A percentile compares a stretch with the other conserved stretches of the same genome.
Evolutionary conservation across 2,888 invertebrate genomes (phyloP).

Genomic region (Leuctra nigra): DNA sequence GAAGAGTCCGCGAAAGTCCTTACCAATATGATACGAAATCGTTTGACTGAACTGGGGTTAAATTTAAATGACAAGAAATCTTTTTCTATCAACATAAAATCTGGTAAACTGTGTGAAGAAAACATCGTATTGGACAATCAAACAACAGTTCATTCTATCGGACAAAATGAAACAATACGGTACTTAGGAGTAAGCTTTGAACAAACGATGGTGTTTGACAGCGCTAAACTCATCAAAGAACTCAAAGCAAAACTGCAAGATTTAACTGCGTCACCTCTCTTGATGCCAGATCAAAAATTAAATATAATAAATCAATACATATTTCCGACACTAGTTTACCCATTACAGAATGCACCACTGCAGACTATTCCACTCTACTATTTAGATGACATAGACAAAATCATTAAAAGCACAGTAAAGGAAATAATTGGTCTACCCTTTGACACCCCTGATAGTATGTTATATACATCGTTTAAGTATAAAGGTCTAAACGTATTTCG

Average conservation of each 20-base stretch:
- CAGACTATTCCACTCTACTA: neutral
- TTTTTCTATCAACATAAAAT: neutral
- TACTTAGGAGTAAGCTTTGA: neutral
- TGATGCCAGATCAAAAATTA: neutral
- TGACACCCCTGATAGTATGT: neutral
- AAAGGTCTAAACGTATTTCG: neutral
- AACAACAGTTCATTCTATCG: neutral
- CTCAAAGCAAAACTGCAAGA: neutral
- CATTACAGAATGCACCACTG: neutral
- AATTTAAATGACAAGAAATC: neutral
- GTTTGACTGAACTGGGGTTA: neutral
- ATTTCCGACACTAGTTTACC: neutral
- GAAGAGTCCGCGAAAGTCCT: neutral
- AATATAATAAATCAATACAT: neutral
- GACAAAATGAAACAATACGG: neutral
- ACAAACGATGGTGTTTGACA: neutral
- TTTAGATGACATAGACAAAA: neutral
- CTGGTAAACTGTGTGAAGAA: neutral
- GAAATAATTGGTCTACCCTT: neutral
- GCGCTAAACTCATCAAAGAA: neutral
- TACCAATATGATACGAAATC: neutral
- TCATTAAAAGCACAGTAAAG: neutral
- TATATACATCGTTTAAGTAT: neutral
- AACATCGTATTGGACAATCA: neutral
- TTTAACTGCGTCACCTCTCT: neutral